Conservation (phyloP, 2,797 vertebrate genomes). For the Urocyon cinereoargenteus region DNA sequence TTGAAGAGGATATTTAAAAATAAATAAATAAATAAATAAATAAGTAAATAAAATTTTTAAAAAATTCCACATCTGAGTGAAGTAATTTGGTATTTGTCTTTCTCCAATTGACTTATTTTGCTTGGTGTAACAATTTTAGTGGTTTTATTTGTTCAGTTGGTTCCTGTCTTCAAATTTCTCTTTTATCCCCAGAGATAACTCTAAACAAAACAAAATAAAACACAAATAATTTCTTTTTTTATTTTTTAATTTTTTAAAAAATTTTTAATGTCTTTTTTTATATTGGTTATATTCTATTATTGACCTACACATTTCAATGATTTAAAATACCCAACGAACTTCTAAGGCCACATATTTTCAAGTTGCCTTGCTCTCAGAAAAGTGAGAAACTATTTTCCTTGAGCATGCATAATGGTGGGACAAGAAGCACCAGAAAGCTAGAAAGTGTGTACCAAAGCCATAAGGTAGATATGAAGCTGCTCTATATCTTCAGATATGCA, state of each 20-base stretch:
- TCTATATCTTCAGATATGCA: not conserved
- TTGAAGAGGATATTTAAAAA: too few species aligned
- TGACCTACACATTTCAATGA: not conserved
- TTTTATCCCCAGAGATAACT: not conserved
- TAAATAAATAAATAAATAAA: too few species aligned
- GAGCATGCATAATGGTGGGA: not conserved
- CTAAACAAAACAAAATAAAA: not conserved
- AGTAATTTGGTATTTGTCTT: not conserved
- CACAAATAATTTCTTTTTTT: not conserved
- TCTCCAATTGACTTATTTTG: not conserved
- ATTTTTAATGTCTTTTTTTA: not conserved
- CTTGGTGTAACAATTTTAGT: not conserved
- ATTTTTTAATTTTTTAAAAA: too few species aligned
- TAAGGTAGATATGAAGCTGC: not conserved
- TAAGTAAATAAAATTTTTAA: too few species aligned
- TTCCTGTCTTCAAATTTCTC: not conserved
- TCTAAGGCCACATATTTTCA: not conserved
- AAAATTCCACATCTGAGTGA: not conserved
- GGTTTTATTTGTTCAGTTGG: not conserved
- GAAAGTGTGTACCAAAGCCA: fast-evolving
- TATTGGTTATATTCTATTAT: not conserved
- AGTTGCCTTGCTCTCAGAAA: not conserved
- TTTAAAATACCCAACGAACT: not conserved
- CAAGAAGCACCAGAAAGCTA: not conserved
- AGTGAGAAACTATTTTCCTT: not conserved